phyloP scores from a whole-genome alignment of 1,140 invertebrate species.

The Paraescarpia echinospica region DNA sequence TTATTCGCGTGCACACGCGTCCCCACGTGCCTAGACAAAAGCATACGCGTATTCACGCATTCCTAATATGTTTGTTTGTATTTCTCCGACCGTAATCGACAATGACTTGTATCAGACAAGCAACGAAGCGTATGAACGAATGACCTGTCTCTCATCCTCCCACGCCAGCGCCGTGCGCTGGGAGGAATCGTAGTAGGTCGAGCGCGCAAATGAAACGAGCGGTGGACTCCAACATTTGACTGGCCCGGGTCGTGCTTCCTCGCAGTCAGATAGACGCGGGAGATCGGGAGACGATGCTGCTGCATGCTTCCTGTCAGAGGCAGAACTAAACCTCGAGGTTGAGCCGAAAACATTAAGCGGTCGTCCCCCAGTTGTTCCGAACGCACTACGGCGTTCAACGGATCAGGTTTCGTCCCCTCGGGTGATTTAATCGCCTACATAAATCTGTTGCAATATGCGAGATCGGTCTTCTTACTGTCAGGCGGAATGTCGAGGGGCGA shows the following conservation, averaged over 20 bases:
- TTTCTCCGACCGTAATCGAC: background rate
- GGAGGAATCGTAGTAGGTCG: background rate
- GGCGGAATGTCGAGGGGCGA: background rate
- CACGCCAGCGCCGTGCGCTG: background rate
- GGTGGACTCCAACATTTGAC: background rate
- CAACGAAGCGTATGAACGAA: background rate
- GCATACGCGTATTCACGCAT: background rate
- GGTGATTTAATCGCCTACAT: background rate
- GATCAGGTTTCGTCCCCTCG: background rate
- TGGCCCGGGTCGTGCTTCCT: background rate
- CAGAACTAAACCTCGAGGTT: too few species aligned
- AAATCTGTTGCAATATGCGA: background rate
- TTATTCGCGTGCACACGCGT: background rate
- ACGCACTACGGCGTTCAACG: background rate
- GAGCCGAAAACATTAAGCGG: background rate
- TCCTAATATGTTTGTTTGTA: background rate
- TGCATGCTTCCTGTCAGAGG: too few species aligned
- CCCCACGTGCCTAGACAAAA: background rate
- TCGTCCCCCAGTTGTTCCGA: background rate
- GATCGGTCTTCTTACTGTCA: background rate
- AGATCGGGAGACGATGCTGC: background rate
- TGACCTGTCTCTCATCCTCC: too few species aligned
- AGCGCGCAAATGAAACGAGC: background rate
- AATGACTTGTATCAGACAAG: background rate
- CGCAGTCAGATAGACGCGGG: background rate